These are phyloP conservation scores for Lydus trimaculatus DNA, from an alignment of 2,888 invertebrate genomes.

Conservation along the genomic window DNA sequence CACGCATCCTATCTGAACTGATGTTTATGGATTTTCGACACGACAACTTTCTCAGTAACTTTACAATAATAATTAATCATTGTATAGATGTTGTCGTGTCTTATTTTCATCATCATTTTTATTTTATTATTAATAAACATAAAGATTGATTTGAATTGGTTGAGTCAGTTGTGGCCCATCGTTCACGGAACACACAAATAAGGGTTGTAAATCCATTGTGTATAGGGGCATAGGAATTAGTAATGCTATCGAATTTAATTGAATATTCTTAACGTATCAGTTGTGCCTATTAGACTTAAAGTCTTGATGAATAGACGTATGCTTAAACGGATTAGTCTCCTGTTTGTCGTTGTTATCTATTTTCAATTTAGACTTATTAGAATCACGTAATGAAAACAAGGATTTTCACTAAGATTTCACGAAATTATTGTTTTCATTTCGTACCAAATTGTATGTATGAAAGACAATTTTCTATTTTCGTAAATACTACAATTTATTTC, in stretches of 20 bases:
- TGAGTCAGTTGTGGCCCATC: neutral
- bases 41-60: neutral
- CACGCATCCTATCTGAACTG: constrained; percentile 6
- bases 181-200: neutral
- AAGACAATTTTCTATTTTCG: neutral
- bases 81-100: neutral
- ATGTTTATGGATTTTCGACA: constrained; percentile 15
- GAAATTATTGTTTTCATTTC: no score
- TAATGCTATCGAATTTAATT: constrained; percentile 24
- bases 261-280: constrained; percentile 27
- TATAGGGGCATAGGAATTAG: neutral
- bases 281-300: constrained; percentile 24
- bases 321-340: constrained; percentile 28
- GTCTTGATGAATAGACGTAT: constrained; percentile 18
- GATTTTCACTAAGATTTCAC: neutral
- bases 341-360: constrained; percentile 17
- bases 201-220: neutral
- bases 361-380: constrained; percentile 29
- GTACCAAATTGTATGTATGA: no score
- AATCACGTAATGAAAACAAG: constrained; percentile 4
- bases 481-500: neutral
- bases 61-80: neutral
- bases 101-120: neutral
- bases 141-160: neutral
- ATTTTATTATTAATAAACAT: neutral